Base-by-base conservation (phyloP, 2,888 invertebrate species). In the Acleris laterana region DNA sequence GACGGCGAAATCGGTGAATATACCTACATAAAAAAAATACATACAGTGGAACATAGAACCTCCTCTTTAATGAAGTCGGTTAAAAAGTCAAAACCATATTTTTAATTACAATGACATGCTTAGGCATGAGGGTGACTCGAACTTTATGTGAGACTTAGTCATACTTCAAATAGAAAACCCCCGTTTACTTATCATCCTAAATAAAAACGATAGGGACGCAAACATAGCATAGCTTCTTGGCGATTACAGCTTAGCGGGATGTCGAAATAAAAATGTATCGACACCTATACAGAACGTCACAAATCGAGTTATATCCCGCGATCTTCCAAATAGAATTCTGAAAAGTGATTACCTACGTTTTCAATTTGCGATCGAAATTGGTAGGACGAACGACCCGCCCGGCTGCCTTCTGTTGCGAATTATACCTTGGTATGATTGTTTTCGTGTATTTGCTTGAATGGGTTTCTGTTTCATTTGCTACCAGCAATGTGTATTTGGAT, bases 331-430 rank as follows among this genome's bases (percentile, higher is more conserved):
- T 90, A 80, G 83, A 86, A 87, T 88, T 86, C 87, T 79, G 84
- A 72, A 89, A 88, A 88, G 77, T 81, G 79, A 91, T 91, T 90
- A 90, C 88, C 81, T 84, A 90, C 88, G 81, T 84, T 92, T 90
- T 87, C 89, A 80, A 90, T 90, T 91, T 89, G 83, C 79, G 75
- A 80, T 75, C 79, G 76, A 84, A 89, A 90, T 92, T 90, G 91
- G 84, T 86, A 84, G 87, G 89, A 78, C 80, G 85, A 73, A 65
- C 74, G 67, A 73, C 68, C 72, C 68, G 63, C 61, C 61, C 52
- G 52, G 52, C 62, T 62, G 72, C 77, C 76, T 78, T 72, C 80
- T 76, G 81, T 72, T 74, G 65, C 71, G 75, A 73, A 74, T 80
- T 81, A 75, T 76, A 63, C 70, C 58, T 68, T 73, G 68, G 69